phyloP scores from a whole-genome alignment of 2,888 invertebrate genomes.

The Galerucella pusilla region DNA sequence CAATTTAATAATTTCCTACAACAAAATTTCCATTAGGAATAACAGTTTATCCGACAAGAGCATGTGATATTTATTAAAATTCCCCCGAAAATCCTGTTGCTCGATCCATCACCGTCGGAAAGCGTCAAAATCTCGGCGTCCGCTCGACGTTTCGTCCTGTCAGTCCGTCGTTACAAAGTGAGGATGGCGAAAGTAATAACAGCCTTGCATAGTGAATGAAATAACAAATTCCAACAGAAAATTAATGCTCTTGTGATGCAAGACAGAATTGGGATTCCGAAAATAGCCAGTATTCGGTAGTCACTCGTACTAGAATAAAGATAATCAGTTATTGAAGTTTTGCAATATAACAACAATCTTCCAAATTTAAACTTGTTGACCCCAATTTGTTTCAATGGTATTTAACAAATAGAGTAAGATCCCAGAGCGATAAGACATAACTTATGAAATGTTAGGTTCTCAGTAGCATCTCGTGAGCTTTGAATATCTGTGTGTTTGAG shows the following conservation, averaged over 20 bases:
- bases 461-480: too few species aligned
- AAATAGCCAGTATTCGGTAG: not conserved
- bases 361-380: too few species aligned
- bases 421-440: too few species aligned
- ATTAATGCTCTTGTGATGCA: constrained; percentile 19
- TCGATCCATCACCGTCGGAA: constrained; percentile 16
- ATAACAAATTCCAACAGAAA: constrained; percentile 21
- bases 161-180: constrained; percentile 6
- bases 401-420: too few species aligned
- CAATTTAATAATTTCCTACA: constrained; percentile 2
- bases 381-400: too few species aligned
- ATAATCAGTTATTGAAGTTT: too few species aligned
- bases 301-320: not conserved
- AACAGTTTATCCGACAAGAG: constrained; percentile 11
- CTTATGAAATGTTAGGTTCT: too few species aligned
- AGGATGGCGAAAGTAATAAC: constrained; percentile 14
- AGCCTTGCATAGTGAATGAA: constrained; percentile 11
- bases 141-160: constrained; percentile 17
- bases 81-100: constrained; percentile 11
- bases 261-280: constrained; percentile 1
- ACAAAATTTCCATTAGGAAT: constrained; percentile 20
- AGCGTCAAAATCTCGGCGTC: constrained; percentile 17
- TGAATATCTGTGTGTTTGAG: too few species aligned
- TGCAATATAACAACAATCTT: too few species aligned
- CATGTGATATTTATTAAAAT: constrained; percentile 13